Conservation (phyloP, 2,797 vertebrate species). For the Varecia variegata region DNA sequence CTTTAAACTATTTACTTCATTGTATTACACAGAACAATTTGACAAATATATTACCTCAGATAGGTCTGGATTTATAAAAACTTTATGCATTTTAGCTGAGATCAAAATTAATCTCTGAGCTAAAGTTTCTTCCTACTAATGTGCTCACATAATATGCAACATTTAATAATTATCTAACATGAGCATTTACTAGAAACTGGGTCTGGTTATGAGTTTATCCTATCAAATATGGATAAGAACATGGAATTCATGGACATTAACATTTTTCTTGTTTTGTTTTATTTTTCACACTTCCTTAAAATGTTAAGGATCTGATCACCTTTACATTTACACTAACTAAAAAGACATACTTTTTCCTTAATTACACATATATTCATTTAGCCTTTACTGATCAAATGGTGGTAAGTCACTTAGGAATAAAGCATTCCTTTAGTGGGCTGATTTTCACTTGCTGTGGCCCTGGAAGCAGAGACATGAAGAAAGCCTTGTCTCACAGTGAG, state of each 20-base stretch:
- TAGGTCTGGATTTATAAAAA: conserved; percentile 10
- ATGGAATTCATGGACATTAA: background rate
- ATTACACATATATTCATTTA: background rate
- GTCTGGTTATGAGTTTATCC: background rate
- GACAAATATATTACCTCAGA: conserved; percentile 38
- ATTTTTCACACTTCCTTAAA: background rate
- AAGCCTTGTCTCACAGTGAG: background rate
- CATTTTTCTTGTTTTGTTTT: background rate
- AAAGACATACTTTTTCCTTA: background rate
- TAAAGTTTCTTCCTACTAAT: background rate
- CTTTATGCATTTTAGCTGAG: conserved; percentile 2
- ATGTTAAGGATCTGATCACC: background rate
- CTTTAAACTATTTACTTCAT: conserved; percentile 57
- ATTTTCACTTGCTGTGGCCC: background rate
- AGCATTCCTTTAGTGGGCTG: background rate
- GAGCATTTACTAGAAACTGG: background rate
- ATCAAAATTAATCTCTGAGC: conserved; percentile 38
- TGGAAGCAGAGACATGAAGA: background rate
- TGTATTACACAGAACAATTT: conserved; percentile 45
- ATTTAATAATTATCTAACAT: background rate
- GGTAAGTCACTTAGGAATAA: background rate
- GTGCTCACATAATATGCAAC: background rate
- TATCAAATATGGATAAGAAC: background rate
- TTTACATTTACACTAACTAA: background rate
- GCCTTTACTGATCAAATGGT: background rate